phyloP scores from a whole-genome alignment of 2,888 invertebrate genomes.

The Drosophila kanekoi region DNA sequence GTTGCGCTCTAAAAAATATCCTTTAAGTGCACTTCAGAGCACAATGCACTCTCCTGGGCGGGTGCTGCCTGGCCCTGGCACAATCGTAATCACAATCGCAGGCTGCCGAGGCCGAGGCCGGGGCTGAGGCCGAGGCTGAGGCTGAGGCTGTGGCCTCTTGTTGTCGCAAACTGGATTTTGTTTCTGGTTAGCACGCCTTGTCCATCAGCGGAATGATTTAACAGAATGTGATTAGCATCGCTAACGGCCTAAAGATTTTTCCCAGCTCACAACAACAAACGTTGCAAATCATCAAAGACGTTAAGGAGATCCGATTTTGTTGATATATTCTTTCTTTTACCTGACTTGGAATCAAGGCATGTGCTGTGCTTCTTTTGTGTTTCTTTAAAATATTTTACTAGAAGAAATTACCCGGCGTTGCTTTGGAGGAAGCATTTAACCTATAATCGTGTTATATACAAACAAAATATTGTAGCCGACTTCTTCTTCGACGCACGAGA shows the following conservation, averaged over 20 bases:
- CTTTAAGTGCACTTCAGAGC: conserved; percentile 80
- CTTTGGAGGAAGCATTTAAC: too few relatives aligned
- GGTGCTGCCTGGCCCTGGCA: conserved; percentile 17
- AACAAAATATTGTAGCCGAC: too few relatives aligned
- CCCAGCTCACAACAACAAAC: conserved; percentile 15
- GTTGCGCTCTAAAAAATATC: conserved; percentile 60
- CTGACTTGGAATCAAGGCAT: neutral
- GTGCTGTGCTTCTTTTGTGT: neutral
- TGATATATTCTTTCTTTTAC: conserved; percentile 8
- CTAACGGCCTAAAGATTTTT: conserved; percentile 18
- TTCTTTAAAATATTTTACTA: neutral
- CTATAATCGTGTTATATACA: too few relatives aligned
- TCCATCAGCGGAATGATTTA: conserved; percentile 52
- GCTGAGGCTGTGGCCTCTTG: conserved; percentile 12
- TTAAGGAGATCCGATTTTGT: conserved; percentile 1
- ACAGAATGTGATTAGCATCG: conserved; percentile 52
- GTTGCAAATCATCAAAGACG: conserved; percentile 32
- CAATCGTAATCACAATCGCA: neutral
- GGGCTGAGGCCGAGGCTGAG: conserved; percentile 2
- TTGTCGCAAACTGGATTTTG: conserved; percentile 42
- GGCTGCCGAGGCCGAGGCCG: conserved; percentile 8
- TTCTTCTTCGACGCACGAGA: too few relatives aligned
- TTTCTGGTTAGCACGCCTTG: conserved; percentile 23
- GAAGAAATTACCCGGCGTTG: too few relatives aligned
- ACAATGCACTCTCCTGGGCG: conserved; percentile 72